Evolutionary conservation across 2,113 vertebrate genomes (phyloP).

Genomic region (Lota lota): DNA sequence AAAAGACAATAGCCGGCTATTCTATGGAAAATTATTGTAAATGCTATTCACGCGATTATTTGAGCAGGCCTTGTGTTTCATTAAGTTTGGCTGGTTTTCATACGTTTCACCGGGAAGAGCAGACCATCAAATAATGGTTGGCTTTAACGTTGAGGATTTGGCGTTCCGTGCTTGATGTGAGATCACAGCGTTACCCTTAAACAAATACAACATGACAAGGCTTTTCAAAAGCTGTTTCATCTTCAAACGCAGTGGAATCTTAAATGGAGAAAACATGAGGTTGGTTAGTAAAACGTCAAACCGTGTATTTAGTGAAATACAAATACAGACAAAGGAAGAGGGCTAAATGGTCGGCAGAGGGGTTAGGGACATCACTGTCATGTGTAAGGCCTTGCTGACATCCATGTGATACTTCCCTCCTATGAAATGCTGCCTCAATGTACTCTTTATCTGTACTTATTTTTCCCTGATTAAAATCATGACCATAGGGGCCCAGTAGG

Average conservation of each 20-base stretch:
- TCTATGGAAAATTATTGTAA: conserved; percentile 31
- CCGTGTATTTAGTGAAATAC: conserved; percentile 16
- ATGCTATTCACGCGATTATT: conserved; percentile 24
- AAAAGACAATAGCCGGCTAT: conserved; percentile 24
- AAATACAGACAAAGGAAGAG: not conserved
- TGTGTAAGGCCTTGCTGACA: conserved; percentile 35
- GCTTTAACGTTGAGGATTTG: conserved; percentile 12
- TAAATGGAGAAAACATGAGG: conserved; percentile 54
- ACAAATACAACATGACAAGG: conserved; percentile 38
- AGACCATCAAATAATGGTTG: conserved; percentile 33
- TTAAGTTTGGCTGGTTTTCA: conserved; percentile 44
- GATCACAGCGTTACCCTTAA: conserved; percentile 40
- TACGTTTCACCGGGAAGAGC: conserved; percentile 38
- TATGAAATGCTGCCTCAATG: conserved; percentile 15
- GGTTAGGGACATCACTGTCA: conserved; percentile 24
- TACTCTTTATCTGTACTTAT: conserved; percentile 7
- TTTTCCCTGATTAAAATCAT: conserved; percentile 29
- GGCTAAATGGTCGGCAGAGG: too few relatives aligned
- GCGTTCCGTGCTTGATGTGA: conserved; percentile 34
- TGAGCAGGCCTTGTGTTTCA: conserved; percentile 34
- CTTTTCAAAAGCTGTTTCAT: conserved; percentile 31
- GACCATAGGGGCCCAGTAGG: too few relatives aligned
- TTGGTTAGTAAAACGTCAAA: conserved; percentile 42
- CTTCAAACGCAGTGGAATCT: conserved; percentile 14
- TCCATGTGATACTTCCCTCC: conserved; percentile 14